These are phyloP conservation scores for Drosophila ercepeae DNA, from an alignment of 1,140 invertebrate genomes.

Conservation along the genomic window DNA sequence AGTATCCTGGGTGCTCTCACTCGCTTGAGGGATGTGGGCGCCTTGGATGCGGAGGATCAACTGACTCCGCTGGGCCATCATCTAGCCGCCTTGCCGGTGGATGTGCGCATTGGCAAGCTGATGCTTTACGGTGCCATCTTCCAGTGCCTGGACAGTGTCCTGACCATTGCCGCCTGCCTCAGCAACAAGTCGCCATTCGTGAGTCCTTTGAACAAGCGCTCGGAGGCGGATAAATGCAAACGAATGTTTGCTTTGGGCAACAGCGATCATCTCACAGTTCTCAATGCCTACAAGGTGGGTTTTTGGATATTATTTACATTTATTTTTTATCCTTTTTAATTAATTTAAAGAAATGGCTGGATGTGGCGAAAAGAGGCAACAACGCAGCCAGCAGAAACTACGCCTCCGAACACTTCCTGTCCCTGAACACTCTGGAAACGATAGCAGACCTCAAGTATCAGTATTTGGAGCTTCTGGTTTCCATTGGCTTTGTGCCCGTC, in stretches of 20 bases:
- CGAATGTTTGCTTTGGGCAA: slow-evolving; percentile 88
- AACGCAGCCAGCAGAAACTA: slow-evolving; percentile 87
- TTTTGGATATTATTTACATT: too few relatives aligned
- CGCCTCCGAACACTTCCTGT: slow-evolving; percentile 90
- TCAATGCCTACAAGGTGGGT: slow-evolving; percentile 90
- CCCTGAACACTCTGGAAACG: slow-evolving; percentile 88
- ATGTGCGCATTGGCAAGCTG: slow-evolving; percentile 95
- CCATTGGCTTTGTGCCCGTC: slow-evolving; percentile 91
- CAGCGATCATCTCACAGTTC: slow-evolving; percentile 92
- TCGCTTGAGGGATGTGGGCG: slow-evolving; percentile 93
- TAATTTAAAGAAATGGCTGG: slow-evolving; percentile 88
- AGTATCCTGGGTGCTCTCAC: slow-evolving; percentile 91
- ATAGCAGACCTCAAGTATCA: slow-evolving; percentile 93
- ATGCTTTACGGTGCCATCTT: slow-evolving; percentile 96
- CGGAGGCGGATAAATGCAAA: slow-evolving; percentile 89
- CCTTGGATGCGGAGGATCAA: slow-evolving; percentile 90
- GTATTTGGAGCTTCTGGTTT: slow-evolving; percentile 90
- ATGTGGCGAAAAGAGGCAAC: slow-evolving; percentile 85
- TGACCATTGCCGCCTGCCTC: slow-evolving; percentile 96
- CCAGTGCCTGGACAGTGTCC: slow-evolving; percentile 95
- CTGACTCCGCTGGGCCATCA: slow-evolving; percentile 96
- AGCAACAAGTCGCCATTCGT: slow-evolving; percentile 94
- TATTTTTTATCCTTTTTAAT: too few relatives aligned
- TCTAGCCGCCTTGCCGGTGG: slow-evolving; percentile 94
- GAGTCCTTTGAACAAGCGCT: slow-evolving; percentile 89